Conservation (phyloP, 2,113 vertebrate genomes). For the Leptobrachium ailaonicum region DNA sequence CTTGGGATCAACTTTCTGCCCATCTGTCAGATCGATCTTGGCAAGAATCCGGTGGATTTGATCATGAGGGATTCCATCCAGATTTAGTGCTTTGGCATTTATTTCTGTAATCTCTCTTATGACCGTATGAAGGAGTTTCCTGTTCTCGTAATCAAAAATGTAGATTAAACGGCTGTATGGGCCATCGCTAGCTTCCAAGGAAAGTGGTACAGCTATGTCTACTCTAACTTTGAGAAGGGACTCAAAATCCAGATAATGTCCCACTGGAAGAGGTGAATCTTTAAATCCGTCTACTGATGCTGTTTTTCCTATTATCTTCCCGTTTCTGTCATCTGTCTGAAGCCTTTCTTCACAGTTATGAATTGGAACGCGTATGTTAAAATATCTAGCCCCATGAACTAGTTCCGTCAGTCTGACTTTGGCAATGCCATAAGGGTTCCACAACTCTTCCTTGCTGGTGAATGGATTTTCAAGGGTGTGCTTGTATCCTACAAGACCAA, state of each 20-base stretch:
- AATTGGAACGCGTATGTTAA: conserved; percentile 68
- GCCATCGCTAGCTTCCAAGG: not conserved
- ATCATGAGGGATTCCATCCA: conserved; percentile 53
- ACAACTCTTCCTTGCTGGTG: conserved; percentile 24
- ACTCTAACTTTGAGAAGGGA: conserved; percentile 75
- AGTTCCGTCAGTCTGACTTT: conserved; percentile 72
- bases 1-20: conserved; percentile 52
- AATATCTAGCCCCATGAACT: conserved; percentile 64
- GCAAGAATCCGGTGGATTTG: conserved; percentile 57
- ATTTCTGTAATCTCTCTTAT: conserved; percentile 67
- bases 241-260: conserved; percentile 70
- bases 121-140: conserved; percentile 58
- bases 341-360: conserved; percentile 53
- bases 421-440: conserved; percentile 70
- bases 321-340: conserved; percentile 6
- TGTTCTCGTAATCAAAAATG: conserved; percentile 62
- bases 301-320: not conserved
- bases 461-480: conserved; percentile 50
- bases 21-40: conserved; percentile 56
- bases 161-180: conserved; percentile 74
- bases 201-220: conserved; percentile 67
- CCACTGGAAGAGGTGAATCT: conserved; percentile 55
- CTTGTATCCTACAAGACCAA: conserved; percentile 44
- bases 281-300: conserved; percentile 2
- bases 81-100: conserved; percentile 68